These are phyloP conservation scores for Calameuta pallipes DNA, from an alignment of 2,888 invertebrate species.

Conservation along the genomic window DNA sequence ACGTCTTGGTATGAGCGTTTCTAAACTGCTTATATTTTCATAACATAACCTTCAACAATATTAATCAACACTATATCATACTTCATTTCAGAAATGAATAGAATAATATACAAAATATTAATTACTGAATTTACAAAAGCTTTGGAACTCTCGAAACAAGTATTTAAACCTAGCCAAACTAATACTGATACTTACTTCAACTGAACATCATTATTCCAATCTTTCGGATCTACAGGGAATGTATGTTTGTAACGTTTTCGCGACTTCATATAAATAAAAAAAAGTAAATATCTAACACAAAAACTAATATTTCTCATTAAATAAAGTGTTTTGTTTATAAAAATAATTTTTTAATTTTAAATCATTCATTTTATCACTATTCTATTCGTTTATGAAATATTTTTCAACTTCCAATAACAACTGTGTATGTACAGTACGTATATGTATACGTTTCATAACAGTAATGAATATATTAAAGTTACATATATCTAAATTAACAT, in stretches of 20 bases:
- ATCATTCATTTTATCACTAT: not conserved
- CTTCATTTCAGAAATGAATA: not conserved
- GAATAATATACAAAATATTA: not conserved
- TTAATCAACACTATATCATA: not conserved
- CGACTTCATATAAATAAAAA: not conserved
- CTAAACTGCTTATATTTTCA: not conserved
- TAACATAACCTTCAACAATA: not conserved
- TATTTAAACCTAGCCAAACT: not conserved
- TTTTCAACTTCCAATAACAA: not conserved
- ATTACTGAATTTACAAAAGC: not conserved
- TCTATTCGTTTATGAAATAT: not conserved
- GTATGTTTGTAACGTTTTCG: not conserved
- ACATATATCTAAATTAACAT: too few relatives aligned
- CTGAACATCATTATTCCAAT: not conserved
- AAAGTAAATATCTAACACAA: not conserved
- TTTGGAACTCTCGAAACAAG: not conserved
- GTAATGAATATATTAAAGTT: too few relatives aligned
- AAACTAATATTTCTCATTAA: not conserved
- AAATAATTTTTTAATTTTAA: not conserved
- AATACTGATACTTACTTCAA: not conserved
- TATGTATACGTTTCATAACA: too few relatives aligned
- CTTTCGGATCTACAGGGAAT: not conserved
- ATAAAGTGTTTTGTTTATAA: not conserved
- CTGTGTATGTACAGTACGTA: not conserved
- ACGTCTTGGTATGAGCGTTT: not conserved